These are phyloP conservation scores for Serranus cabrilla DNA, from an alignment of 2,797 vertebrate genomes.

Conservation along the genomic window DNA sequence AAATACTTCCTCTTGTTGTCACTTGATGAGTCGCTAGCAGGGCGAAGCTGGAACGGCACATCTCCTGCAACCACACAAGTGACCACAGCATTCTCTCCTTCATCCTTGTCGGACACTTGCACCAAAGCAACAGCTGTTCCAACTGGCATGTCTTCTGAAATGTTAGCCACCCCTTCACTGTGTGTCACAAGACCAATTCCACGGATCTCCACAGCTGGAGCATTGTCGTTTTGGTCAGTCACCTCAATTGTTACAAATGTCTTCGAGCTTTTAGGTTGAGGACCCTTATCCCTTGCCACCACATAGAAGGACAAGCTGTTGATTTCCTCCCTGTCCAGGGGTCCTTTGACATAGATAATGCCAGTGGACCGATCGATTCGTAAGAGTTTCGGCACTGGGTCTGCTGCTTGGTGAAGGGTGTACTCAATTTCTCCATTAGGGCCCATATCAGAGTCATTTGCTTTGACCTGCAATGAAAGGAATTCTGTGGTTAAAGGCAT, in stretches of 20 bases:
- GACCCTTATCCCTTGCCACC: conserved; percentile 96
- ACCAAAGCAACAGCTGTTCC: conserved; percentile 97
- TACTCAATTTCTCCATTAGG: conserved; percentile 98
- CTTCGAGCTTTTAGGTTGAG: conserved; percentile 95
- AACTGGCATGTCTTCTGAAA: conserved; percentile 96
- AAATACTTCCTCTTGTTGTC: conserved; percentile 99
- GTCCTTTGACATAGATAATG: conserved; percentile 95
- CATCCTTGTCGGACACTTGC: conserved; percentile 97
- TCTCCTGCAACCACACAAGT: conserved; percentile 98
- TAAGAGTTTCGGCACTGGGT: conserved; percentile 93
- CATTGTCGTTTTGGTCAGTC: conserved; percentile 98
- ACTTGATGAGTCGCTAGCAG: conserved; percentile 94
- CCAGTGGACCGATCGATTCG: conserved; percentile 93
- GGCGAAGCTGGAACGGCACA: conserved; percentile 96
- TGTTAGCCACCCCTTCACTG: conserved; percentile 96
- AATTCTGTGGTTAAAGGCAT: conserved; percentile 55
- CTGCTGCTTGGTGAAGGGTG: conserved; percentile 94
- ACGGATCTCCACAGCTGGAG: conserved; percentile 96
- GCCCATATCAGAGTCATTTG: conserved; percentile 97
- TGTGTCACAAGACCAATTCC: conserved; percentile 97
- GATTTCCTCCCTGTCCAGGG: conserved; percentile 95
- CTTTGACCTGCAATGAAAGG: conserved; percentile 90
- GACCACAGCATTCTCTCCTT: conserved; percentile 97
- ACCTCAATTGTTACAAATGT: conserved; percentile 95
- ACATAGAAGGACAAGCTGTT: conserved; percentile 94